These are phyloP conservation scores for Nycticorax nycticorax DNA, from an alignment of 2,113 vertebrate genomes.

Conservation along the genomic window DNA sequence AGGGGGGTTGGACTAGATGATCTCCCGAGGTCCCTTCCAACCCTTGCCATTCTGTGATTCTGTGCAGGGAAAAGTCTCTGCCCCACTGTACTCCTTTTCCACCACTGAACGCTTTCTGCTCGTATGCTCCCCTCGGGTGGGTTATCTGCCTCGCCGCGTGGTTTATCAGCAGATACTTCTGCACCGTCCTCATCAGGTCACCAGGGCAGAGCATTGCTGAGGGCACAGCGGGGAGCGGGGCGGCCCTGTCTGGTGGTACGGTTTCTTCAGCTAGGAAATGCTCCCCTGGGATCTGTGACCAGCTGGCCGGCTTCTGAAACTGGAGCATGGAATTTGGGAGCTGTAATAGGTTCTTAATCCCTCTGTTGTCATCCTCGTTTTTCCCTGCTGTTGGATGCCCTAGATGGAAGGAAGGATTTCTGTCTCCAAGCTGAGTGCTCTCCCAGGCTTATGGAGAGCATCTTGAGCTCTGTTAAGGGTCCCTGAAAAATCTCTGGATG, in stretches of 20 bases:
- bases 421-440: not conserved
- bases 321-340: not conserved
- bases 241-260: not conserved
- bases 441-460: not conserved
- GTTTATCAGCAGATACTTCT: not conserved
- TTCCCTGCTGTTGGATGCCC: not conserved
- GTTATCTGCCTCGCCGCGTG: fast-evolving
- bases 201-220: not conserved
- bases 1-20: too few species aligned
- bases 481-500: not conserved
- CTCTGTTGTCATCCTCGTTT: not conserved
- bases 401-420: not conserved
- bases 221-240: fast-evolving
- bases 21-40: too few species aligned
- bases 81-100: not conserved
- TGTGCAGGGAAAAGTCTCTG: not conserved
- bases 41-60: too few species aligned
- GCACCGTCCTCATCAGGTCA: fast-evolving
- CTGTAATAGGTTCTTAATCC: not conserved
- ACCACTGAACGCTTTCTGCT: not conserved
- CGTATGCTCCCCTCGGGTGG: fast-evolving
- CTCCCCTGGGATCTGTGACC: not conserved
- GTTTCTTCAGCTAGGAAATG: not conserved
- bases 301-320: not conserved
- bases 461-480: not conserved